Base-by-base conservation (phyloP, 1,140 invertebrate genomes). In the Trachymyrmex cornetzi region DNA sequence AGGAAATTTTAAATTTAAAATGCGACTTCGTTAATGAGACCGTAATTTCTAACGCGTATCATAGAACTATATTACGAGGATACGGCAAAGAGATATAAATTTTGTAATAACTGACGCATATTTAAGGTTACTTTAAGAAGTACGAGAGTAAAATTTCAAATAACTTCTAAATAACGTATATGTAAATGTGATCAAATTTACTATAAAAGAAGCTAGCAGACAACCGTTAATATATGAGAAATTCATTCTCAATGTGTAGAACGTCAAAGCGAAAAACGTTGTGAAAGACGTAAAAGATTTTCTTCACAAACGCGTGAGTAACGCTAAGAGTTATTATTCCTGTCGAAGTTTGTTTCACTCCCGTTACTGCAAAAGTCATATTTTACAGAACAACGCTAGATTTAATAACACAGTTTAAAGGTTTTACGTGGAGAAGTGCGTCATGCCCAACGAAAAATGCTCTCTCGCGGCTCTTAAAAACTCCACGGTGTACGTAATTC, bases 401-500 rank as follows among this genome's bases (percentile, higher is more conserved):
- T 84, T 74, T 84, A 84, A 74, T 84, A 84, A 48, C 50, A 38
- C 19, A 22, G 67, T 63, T 84, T 50, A 75, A 84, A 48, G 27
- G 57, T 75, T 74, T 74, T 74, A 63, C 27, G 19, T 55, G 55
- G 16, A 48, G 12, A 66, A 27, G 22, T 50, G 16, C 11, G 74
- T 48, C 30, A 55, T 74, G 44, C 14, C 24, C 72, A 50, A 74
- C 24, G 55, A 71, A 59, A 89, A 87, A 82, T 89, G 53, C 27
- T 44, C 71, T 77, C 77, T 22, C 38, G 63, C 77, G 34, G 63
- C 44, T 88, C 67, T 89, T 84, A 90, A 90, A 79, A 88, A 71
- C 48, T 34, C 7, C 27, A 61, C 88, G 82, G 90, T 91, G 88
- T 77, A 89, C 86, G 88, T 91, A 93, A 92, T 91, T 89, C 89